Conservation (phyloP, 2,888 invertebrate species). For the Mythimna pallens region DNA sequence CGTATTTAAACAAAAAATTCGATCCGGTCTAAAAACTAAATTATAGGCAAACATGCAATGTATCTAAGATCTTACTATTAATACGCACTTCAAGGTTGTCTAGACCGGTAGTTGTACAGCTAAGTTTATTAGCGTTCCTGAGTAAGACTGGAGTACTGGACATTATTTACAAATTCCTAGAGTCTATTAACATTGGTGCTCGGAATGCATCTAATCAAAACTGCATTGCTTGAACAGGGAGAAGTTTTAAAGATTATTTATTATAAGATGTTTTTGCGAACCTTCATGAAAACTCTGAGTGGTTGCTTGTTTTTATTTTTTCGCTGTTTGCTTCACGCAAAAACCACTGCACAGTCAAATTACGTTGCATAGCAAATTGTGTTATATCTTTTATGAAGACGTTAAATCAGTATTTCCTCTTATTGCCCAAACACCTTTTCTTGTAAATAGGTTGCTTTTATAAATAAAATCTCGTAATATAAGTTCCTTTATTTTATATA, state of each 20-base stretch:
- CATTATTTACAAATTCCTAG: constrained; percentile 40
- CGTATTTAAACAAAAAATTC: constrained; percentile 23
- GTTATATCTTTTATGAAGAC: background rate
- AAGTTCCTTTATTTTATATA: background rate
- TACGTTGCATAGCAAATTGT: background rate
- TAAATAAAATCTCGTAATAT: background rate
- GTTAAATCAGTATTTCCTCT: background rate
- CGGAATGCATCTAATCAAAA: constrained; percentile 15
- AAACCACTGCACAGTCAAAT: background rate
- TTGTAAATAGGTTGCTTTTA: background rate
- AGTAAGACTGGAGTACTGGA: constrained; percentile 15
- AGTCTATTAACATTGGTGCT: constrained; percentile 7
- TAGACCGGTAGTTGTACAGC: constrained; percentile 36
- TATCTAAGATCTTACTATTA: constrained; percentile 28
- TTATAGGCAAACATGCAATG: constrained; percentile 24
- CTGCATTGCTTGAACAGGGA: background rate
- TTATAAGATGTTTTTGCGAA: too few relatives aligned
- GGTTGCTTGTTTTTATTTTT: background rate
- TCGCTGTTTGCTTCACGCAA: background rate
- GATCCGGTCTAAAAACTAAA: constrained; percentile 14
- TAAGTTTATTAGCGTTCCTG: constrained; percentile 33
- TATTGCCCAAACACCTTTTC: background rate
- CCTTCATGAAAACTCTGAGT: too few relatives aligned
- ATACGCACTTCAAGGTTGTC: constrained; percentile 58
- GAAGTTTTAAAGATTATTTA: constrained; percentile 2